Base-by-base conservation (phyloP, 2,113 vertebrate species). In the Crotalus helleri region DNA sequence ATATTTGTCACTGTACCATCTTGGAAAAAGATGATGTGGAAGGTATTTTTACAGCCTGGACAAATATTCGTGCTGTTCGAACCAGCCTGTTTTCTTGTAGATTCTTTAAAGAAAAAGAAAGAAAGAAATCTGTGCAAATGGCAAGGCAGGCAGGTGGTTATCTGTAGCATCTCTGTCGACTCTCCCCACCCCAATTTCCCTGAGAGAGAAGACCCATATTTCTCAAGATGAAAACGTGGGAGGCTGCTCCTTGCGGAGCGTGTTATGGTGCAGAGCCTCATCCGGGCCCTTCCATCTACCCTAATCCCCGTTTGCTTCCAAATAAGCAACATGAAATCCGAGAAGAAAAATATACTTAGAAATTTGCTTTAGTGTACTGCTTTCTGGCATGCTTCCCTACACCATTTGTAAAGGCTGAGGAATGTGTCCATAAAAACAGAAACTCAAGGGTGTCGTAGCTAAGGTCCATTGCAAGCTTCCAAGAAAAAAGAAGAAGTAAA, bases 121-220 rank as follows among this genome's bases (percentile, higher is more conserved):
- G 91, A 93, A 94, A 95, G 94, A 94, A 94, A 91, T 92, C 57
- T 94, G 92, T 96, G 94, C 95, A 95, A 94, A 96, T 95, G 94
- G 95, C 58, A 53, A 49, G 88, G 88, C 10, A 88, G 6, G 91
- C 91, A 88, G 6, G 91, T 89, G 91, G 51, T 94, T 95, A 92
- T 61, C 44, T 86, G 88, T 81, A 86, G 54, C 91, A 93, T 64
- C 93, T 93, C 90, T 92, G 91, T 33, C 95, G 91, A 95, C 93
- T 92, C 94, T 93, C 92, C 90, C 93, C 95, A 94, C 93, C 90
- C 95, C 46, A 19, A 54, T 54, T n/a, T 39, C 15, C 15, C 95
- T 89, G 92, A 58, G n/a, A 4, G 89, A 74, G 69, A 29, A n/a
- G 64, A n/a, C 8, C 54, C 3, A 0, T 53, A 55, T 85, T 85